Conservation (phyloP, 2,113 vertebrate species). For the Ptychochromis oligacanthus region DNA sequence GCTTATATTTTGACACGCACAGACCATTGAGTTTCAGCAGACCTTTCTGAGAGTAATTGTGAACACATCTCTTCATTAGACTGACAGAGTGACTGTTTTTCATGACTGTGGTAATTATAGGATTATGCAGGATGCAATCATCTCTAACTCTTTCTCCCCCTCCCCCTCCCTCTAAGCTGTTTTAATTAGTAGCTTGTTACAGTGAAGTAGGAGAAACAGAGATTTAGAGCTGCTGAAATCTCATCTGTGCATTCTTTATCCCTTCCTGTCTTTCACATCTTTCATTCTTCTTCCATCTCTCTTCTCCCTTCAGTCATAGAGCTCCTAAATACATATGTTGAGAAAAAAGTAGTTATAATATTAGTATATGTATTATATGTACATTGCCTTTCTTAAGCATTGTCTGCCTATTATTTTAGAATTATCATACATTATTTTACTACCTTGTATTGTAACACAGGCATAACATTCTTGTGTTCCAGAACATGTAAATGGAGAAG, state of each 20-base stretch:
- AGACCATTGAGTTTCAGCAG: slow-evolving; percentile 48
- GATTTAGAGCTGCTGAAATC: slow-evolving; percentile 77
- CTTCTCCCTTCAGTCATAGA: slow-evolving; percentile 36
- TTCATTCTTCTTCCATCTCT: slow-evolving; percentile 39
- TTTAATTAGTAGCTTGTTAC: slow-evolving; percentile 83
- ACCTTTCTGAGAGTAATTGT: slow-evolving; percentile 67
- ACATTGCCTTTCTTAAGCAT: background rate
- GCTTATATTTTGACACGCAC: slow-evolving; percentile 19
- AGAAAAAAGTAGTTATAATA: slow-evolving; percentile 26
- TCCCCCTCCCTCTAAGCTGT: slow-evolving; percentile 72
- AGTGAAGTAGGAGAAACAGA: slow-evolving; percentile 74
- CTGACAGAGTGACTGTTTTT: slow-evolving; percentile 73
- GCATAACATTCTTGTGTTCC: background rate
- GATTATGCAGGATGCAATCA: slow-evolving; percentile 79
- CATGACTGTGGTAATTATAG: slow-evolving; percentile 81
- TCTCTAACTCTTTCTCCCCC: slow-evolving; percentile 66
- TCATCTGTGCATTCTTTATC: slow-evolving; percentile 64
- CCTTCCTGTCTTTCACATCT: slow-evolving; percentile 20
- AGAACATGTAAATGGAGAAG: background rate
- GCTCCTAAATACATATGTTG: slow-evolving; percentile 32
- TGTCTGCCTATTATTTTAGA: background rate
- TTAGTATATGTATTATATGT: slow-evolving; percentile 5
- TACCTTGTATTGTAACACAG: background rate
- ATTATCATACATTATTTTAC: background rate
- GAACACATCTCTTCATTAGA: slow-evolving; percentile 75